Evolutionary conservation across 1,140 invertebrate genomes (phyloP), one percentile per base, ranked within the genome.

Genomic region (Megathymus violae): DNA sequence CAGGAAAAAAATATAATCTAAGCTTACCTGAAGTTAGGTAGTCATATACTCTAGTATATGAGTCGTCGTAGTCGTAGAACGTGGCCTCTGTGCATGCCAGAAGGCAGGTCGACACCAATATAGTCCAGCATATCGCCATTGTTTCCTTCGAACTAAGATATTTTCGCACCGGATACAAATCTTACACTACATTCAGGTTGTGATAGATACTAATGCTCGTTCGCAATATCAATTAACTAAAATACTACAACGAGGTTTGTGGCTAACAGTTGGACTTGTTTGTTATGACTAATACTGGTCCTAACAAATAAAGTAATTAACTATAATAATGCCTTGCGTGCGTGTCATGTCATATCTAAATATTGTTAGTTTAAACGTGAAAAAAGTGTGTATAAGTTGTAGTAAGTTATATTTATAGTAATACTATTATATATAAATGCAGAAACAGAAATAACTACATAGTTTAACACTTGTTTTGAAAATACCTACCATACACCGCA

Each of bases 1-100:
- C n/a, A n/a, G n/a, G n/a, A 17, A 58, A 22, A 5, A 7, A 64
- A n/a, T 52, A 40, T 3, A 22, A 40, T 25, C 16, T 25, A 41
- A 19, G 54, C 74, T 85, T 76, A 90, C 88, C 88, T 65, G 85
- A 66, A 61, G 56, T 73, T 43, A 77, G 76, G 64, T 76, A 85
- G 69, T 90, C 85, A 48, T 86, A 87, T n/a, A 52, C 59, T 67
- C 76, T 85, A 0, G 88, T 90, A 61, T 88, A 90, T 4, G 78
- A 64, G 58, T 90, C 88, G 67, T 90, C 88, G 19, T 88, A 83
- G 64, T 90, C 88, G 44, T 90, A 90, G 5, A 88, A 59, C 5
- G 88, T 71, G 3, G 80, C 82, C 7, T 80, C 67, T 14, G 65
- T 60, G 22, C 41, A 74, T 10, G 66, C 63, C 16, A 84, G 38